A percentile compares a stretch with the other conserved stretches of the same genome.
Conservation (phyloP, 2,113 vertebrate species). For the Actenoides lindsayi region DNA sequence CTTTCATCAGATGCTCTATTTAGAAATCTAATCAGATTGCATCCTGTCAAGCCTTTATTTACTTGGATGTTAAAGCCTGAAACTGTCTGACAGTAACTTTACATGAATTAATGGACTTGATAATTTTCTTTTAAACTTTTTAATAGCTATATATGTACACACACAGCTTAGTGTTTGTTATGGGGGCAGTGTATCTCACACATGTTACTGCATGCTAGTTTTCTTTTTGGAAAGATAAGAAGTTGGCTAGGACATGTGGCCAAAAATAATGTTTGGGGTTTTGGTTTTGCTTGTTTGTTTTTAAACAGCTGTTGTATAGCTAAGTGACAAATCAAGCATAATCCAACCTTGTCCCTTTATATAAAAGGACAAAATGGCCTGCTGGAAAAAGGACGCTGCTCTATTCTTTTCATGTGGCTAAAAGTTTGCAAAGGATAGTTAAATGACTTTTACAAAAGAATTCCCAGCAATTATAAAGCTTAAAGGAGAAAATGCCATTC, state of each 20-base stretch:
- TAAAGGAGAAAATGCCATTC: neutral
- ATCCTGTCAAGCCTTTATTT: slow-evolving; percentile 22
- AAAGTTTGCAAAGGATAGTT: neutral
- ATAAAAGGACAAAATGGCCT: neutral
- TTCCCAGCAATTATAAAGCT: neutral
- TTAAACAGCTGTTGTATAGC: neutral
- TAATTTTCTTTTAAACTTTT: neutral
- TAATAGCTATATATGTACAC: neutral
- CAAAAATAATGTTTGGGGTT: neutral
- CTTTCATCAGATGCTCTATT: slow-evolving; percentile 20
- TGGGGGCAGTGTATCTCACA: neutral
- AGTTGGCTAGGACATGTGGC: neutral
- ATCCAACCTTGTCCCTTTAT: neutral
- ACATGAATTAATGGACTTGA: neutral
- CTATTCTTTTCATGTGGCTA: neutral
- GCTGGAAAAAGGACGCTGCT: neutral
- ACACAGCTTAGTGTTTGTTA: neutral
- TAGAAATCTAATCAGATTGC: slow-evolving; percentile 2
- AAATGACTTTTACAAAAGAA: neutral
- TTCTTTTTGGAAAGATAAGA: neutral
- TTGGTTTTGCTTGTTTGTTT: neutral
- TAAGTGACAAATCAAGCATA: neutral
- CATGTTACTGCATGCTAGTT: neutral
- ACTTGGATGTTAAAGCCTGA: slow-evolving; percentile 16
- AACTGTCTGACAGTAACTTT: neutral